Evolutionary conservation across 2,797 vertebrate species (phyloP).

Genomic region (Epinephelus awoara): DNA sequence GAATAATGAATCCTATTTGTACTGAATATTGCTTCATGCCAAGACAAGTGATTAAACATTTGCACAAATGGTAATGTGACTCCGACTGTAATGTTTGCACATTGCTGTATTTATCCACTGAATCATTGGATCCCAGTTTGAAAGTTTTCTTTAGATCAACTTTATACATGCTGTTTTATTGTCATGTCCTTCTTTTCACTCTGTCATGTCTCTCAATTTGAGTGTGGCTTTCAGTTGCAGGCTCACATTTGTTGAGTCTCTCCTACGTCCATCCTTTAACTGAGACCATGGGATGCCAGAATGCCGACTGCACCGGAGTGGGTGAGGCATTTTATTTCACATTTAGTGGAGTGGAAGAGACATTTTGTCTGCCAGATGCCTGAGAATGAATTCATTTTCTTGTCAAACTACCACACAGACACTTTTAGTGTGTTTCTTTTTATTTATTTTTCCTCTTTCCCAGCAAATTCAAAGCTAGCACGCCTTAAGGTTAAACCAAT

Average conservation of each 20-base stretch:
- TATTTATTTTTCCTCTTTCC: constrained; percentile 27
- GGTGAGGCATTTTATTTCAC: constrained; percentile 58
- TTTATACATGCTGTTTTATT: constrained; percentile 15
- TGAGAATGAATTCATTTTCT: constrained; percentile 59
- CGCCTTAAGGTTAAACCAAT: constrained; percentile 38
- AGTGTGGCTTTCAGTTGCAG: constrained; percentile 27
- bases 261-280: constrained; percentile 31
- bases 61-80: constrained; percentile 69
- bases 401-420: constrained; percentile 46
- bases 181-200: background rate
- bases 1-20: constrained; percentile 75
- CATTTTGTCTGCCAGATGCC: constrained; percentile 54
- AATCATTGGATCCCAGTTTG: constrained; percentile 28
- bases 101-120: constrained; percentile 38
- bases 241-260: constrained; percentile 36
- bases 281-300: constrained; percentile 29
- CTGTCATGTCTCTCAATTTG: constrained; percentile 4
- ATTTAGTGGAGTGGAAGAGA: constrained; percentile 44
- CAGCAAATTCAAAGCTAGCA: constrained; percentile 15
- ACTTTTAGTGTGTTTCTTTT: constrained; percentile 19
- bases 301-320: constrained; percentile 29
- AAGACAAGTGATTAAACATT: constrained; percentile 81
- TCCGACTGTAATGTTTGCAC: constrained; percentile 66
- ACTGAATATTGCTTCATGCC: constrained; percentile 71
- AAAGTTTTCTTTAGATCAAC: constrained; percentile 39